Base-by-base conservation (phyloP, 2,888 invertebrate species). In the Oligia latruncula region DNA sequence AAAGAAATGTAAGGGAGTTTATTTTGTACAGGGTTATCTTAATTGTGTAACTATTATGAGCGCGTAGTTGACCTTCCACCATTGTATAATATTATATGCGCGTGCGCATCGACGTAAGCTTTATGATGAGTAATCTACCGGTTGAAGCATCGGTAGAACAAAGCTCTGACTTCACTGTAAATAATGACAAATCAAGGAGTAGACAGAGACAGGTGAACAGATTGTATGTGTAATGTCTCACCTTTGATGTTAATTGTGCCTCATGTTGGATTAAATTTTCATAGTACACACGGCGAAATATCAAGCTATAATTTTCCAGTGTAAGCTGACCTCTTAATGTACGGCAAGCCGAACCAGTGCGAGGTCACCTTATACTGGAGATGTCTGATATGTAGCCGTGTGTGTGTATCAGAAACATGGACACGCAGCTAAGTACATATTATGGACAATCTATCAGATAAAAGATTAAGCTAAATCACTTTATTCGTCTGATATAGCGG, bases 61-160 rank as follows among this genome's bases (percentile, higher is more conserved):
- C 40, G 3, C 55, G 55, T 49, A 11, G 62, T 55, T 85, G 85
- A 85, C 82, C 86, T 85, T 83, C 86, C 75, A 20, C 43, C 23
- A 6, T 65, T 73, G 85, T 84, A 60, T 80, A 71, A 67, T 71
- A 74, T 29, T 40, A 20, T 60, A 72, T 29, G 76, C 72, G 85
- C 6, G 58, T n/a, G 81, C 81, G 58, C 71, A 49, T 29, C 55
- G 66, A 62, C 72, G 76, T 85, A 76, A 83, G 81, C 76, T 83
- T 49, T 55, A 49, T n/a, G 86, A 70, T 83, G 86, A 83, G 60
- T 83, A 76, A 85, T 76, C 29, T 17, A 35, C 66, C 55, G 65
- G 81, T 81, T 55, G 65, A 55, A 72, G 49, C n/a, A 74, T 78
- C 55, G 65, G 15, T 66, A 15, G 81, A 84, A 85, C 46, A 75